Evolutionary conservation across 2,888 invertebrate species (phyloP).

Genomic region (Rhingia rostrata): DNA sequence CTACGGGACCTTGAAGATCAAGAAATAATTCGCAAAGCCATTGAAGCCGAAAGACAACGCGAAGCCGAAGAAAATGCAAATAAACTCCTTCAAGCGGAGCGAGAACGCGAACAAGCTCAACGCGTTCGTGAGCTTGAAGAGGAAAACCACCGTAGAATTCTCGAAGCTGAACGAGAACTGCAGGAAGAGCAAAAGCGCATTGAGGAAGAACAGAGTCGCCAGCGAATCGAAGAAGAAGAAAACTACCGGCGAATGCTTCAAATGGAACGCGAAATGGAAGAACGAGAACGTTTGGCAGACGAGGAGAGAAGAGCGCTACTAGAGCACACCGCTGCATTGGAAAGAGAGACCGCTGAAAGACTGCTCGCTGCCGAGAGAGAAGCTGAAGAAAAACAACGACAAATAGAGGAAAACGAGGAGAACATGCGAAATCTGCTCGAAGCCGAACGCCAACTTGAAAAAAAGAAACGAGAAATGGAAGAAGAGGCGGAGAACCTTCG

Average conservation of each 20-base stretch:
- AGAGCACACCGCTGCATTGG: conserved; percentile 34
- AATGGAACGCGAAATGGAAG: conserved; percentile 52
- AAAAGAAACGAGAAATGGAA: conserved; percentile 63
- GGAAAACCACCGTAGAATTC: conserved; percentile 75
- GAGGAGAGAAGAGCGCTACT: conserved; percentile 39
- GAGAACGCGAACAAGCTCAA: conserved; percentile 75
- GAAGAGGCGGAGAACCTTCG: conserved; percentile 61
- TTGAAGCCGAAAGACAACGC: conserved; percentile 69
- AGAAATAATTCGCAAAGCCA: conserved; percentile 40
- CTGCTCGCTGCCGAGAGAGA: conserved; percentile 49
- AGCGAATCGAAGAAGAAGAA: conserved; percentile 74
- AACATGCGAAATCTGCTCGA: conserved; percentile 52
- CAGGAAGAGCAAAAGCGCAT: conserved; percentile 76
- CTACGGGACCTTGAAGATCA: conserved; percentile 73
- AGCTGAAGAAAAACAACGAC: conserved; percentile 41
- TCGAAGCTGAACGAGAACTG: conserved; percentile 75
- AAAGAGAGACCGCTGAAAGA: conserved; percentile 45
- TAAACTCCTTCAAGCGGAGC: conserved; percentile 50
- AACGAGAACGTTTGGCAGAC: conserved; percentile 40
- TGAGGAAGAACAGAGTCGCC: conserved; percentile 68
- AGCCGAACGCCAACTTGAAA: conserved; percentile 56
- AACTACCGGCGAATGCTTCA: conserved; percentile 79
- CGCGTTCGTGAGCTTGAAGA: conserved; percentile 76
- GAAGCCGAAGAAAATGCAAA: conserved; percentile 46
- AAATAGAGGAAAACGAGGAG: conserved; percentile 62